Conservation (phyloP, 2,113 vertebrate species). For the Oxyruncus cristatus region DNA sequence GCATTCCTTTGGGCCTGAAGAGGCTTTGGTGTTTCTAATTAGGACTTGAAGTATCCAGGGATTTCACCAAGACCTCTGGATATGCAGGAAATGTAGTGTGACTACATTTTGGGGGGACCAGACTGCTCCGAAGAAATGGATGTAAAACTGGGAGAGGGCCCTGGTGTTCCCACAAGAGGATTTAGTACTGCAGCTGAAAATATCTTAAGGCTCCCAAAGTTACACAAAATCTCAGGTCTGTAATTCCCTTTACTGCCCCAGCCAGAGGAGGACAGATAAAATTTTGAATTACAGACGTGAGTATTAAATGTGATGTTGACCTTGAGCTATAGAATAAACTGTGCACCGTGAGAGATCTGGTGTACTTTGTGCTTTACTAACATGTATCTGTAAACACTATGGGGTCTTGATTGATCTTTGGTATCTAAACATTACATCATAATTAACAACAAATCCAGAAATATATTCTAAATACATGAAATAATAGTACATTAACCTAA, state of each 20-base stretch:
- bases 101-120: too few relatives aligned
- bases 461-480: constrained; percentile 62
- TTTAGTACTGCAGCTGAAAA: not conserved
- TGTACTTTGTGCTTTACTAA: constrained; percentile 34
- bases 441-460: constrained; percentile 65
- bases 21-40: not conserved
- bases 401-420: constrained; percentile 49
- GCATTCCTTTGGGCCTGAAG: not conserved
- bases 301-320: constrained; percentile 23
- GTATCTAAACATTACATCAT: constrained; percentile 62
- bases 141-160: not conserved
- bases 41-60: not conserved
- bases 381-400: constrained; percentile 34
- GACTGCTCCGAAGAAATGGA: not conserved
- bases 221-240: not conserved
- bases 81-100: not conserved
- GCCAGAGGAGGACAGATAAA: not conserved
- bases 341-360: not conserved
- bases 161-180: not conserved
- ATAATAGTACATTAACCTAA: constrained; percentile 64
- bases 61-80: not conserved
- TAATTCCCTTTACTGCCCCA: not conserved
- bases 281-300: not conserved
- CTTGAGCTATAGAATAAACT: constrained; percentile 44
- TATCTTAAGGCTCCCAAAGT: not conserved